Base-by-base conservation (phyloP, 2,113 vertebrate genomes). In the Caretta caretta region DNA sequence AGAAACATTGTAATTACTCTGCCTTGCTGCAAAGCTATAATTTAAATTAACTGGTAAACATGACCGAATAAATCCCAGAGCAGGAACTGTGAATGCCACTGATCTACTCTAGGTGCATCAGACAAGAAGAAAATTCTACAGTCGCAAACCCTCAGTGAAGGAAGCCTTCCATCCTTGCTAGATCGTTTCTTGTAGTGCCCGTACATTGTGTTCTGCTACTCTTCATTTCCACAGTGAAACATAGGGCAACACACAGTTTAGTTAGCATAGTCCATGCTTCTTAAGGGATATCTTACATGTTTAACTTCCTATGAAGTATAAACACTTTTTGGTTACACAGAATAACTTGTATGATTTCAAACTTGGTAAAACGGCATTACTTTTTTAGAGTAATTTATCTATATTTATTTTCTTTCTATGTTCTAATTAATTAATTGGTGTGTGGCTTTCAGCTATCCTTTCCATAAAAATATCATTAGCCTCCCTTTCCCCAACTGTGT, bases 161-260 rank as follows among this genome's bases (percentile, higher is more conserved):
- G 88, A 92, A 85, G 80, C 14, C 57, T 95, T 48, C 72, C 56
- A 0, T 93, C 46, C 65, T 96, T 75, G 56, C 38, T 69, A 80
- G 16, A 2, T 8, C 42, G 72, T 59, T 84, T 31, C 86, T 90
- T 94, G 80, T 93, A 82, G 83, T 62, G 11, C 88, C 81, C 24
- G 38, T 62, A 81, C 78, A 62, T 93, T 93, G 59, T 82, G 3
- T 8, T 0, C 0, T 80, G 62, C 19, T 87, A 75, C 69, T 92
- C 85, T 88, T 35, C 89, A 19, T 0, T 1, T 11, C 80, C 81
- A 78, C 16, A 0, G 81, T 1, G 4, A 92, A 97, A 87, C 87
- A 93, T 90, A 83, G 93, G 84, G 81, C 84, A 87, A 57, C 53
- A 89, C 79, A 80, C 83, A 91, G 88, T 95, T 69, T 86, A n/a